These are phyloP conservation scores for Pica pica DNA, from an alignment of 2,113 vertebrate genomes.

Conservation along the genomic window DNA sequence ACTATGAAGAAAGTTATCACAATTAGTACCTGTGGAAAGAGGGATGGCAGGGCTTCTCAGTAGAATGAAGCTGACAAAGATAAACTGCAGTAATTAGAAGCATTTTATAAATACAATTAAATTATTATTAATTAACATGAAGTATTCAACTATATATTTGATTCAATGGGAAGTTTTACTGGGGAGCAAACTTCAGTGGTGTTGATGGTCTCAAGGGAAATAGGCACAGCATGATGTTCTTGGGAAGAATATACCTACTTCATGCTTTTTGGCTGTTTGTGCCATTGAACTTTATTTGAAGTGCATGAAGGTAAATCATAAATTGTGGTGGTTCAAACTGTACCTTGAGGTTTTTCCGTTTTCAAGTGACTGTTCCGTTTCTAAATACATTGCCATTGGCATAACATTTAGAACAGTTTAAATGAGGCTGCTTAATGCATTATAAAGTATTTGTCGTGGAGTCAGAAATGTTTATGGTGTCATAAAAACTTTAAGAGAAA, in stretches of 20 bases:
- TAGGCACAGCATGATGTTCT: not conserved
- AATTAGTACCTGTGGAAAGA: not conserved
- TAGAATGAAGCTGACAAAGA: not conserved
- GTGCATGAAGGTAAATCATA: not conserved
- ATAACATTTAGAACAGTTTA: not conserved
- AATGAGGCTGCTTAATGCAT: conserved; percentile 6
- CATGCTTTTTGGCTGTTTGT: not conserved
- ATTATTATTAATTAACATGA: not conserved
- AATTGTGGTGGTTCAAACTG: not conserved
- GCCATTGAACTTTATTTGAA: not conserved
- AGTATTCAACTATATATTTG: not conserved
- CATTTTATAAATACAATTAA: not conserved
- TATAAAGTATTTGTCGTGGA: conserved; percentile 22
- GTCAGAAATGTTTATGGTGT: conserved; percentile 41
- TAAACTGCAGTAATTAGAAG: not conserved
- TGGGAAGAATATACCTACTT: not conserved
- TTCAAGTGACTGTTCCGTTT: not conserved
- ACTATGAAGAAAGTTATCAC: not conserved
- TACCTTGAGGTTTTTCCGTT: not conserved
- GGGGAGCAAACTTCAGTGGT: not conserved
- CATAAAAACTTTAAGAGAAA: conserved; percentile 38
- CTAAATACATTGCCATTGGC: not conserved
- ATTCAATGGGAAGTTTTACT: not conserved
- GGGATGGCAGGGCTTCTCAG: not conserved
- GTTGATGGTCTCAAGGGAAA: not conserved